These are phyloP conservation scores for Camptogramma bilineatum DNA, from an alignment of 2,888 invertebrate genomes.

Conservation along the genomic window DNA sequence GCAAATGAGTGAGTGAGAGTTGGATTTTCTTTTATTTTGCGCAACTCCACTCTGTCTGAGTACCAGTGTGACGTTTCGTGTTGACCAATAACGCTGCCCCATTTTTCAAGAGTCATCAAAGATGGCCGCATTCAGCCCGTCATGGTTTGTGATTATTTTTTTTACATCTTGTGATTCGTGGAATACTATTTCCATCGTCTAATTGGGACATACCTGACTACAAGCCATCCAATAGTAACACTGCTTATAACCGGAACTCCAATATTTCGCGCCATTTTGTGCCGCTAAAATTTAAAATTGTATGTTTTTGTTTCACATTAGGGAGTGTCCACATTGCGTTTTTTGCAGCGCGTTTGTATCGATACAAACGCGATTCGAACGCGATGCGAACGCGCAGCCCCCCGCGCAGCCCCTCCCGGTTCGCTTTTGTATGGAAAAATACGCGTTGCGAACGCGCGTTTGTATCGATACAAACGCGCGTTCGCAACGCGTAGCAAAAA, in stretches of 20 bases:
- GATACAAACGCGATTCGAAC: no score
- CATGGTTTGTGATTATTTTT: constrained; percentile 52
- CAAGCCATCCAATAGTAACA: constrained; percentile 56
- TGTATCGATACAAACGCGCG: no score
- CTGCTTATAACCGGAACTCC: constrained; percentile 49
- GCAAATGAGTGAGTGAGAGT: constrained; percentile 77
- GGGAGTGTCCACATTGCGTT: no score
- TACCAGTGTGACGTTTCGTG: constrained; percentile 73
- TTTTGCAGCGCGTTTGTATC: no score
- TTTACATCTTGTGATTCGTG: constrained; percentile 65
- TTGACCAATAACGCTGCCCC: constrained; percentile 69
- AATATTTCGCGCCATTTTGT: constrained; percentile 58
- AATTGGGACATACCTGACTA: constrained; percentile 46
- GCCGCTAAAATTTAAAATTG: constrained; percentile 56
- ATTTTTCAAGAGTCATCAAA: constrained; percentile 68
- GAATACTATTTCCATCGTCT: constrained; percentile 58
- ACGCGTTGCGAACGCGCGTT: no score
- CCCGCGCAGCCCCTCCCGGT: no score
- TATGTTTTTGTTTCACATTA: not conserved
- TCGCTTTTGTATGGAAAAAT: no score
- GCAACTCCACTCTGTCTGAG: constrained; percentile 82
- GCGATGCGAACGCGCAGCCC: no score
- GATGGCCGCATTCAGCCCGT: constrained; percentile 66
- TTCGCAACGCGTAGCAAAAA: no score
- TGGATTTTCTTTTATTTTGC: constrained; percentile 76